Percentiles rank a stretch among this genome's conserved stretches.
phyloP scores from a whole-genome alignment of 2,888 invertebrate species.

The Thumatha senex region DNA sequence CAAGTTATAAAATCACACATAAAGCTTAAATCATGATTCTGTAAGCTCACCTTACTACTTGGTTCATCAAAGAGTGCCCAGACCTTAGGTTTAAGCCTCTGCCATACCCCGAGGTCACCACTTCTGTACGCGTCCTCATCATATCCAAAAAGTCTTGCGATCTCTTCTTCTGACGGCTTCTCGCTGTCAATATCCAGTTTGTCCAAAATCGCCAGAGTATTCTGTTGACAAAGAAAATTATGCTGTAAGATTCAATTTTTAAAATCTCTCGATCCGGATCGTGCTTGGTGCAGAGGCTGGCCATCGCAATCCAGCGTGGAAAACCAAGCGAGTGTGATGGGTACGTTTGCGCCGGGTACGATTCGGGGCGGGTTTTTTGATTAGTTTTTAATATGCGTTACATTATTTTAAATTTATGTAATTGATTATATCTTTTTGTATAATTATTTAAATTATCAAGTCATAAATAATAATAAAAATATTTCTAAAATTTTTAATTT shows the following conservation, averaged over 20 bases:
- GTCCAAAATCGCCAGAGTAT: slow-evolving; percentile 97
- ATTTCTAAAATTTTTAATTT: too few relatives aligned
- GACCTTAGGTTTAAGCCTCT: slow-evolving; percentile 94
- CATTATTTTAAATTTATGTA: too few relatives aligned
- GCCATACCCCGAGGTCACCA: slow-evolving; percentile 93
- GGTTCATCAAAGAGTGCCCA: slow-evolving; percentile 99
- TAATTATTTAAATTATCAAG: too few relatives aligned
- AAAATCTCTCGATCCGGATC: slow-evolving; percentile 8
- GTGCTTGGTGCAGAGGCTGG: too few relatives aligned
- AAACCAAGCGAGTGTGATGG: too few relatives aligned
- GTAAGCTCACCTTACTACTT: slow-evolving; percentile 92
- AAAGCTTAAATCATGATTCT: too few relatives aligned
- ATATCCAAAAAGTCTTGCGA: slow-evolving; percentile 95
- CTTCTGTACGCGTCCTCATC: slow-evolving; percentile 93
- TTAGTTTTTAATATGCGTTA: too few relatives aligned
- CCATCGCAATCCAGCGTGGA: too few relatives aligned
- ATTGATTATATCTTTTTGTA: too few relatives aligned
- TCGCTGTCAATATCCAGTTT: slow-evolving; percentile 97
- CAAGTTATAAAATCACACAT: neutral
- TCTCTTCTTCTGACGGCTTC: slow-evolving; percentile 95
- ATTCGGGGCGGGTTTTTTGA: too few relatives aligned
- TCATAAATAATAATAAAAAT: too few relatives aligned
- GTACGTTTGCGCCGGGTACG: too few relatives aligned
- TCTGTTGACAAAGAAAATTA: slow-evolving; percentile 80
- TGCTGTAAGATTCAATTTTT: slow-evolving; percentile 4